Evolutionary conservation across 2,113 vertebrate species (phyloP).

Genomic region (Psilopsiagon aurifrons): DNA sequence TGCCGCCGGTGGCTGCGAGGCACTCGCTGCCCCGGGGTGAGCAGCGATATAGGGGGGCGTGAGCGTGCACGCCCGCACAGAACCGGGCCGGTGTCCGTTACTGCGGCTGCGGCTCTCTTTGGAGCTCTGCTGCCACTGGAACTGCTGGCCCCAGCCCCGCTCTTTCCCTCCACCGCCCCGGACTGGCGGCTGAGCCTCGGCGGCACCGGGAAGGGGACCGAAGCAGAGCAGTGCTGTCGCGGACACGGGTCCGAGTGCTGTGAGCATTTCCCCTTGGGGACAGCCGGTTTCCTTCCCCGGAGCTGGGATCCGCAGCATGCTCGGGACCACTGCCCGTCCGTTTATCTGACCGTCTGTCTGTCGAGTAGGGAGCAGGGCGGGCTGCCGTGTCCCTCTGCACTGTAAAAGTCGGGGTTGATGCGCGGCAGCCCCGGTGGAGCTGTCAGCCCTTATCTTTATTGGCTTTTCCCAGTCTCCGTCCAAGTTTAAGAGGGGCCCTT

Average conservation of each 20-base stretch:
- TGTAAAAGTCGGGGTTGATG: conserved; percentile 74
- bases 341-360: background rate
- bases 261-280: background rate
- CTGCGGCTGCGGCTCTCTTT: background rate
- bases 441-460: conserved; percentile 92
- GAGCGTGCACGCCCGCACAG: background rate
- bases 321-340: background rate
- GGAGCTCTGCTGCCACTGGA: background rate
- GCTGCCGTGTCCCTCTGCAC: conserved; percentile 12
- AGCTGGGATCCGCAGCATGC: background rate
- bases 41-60: background rate
- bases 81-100: background rate
- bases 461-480: conserved; percentile 86
- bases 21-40: background rate
- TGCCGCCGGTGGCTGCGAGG: background rate
- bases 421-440: conserved; percentile 67
- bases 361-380: background rate
- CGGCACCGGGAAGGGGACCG: background rate
- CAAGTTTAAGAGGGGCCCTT: conserved; percentile 82
- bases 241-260: background rate
- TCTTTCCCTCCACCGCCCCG: background rate
- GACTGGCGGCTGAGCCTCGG: background rate
- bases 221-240: background rate
- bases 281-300: background rate
- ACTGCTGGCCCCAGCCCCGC: background rate